phyloP scores from a whole-genome alignment of 1,140 invertebrate genomes.

The Drosophila parabipectinata region DNA sequence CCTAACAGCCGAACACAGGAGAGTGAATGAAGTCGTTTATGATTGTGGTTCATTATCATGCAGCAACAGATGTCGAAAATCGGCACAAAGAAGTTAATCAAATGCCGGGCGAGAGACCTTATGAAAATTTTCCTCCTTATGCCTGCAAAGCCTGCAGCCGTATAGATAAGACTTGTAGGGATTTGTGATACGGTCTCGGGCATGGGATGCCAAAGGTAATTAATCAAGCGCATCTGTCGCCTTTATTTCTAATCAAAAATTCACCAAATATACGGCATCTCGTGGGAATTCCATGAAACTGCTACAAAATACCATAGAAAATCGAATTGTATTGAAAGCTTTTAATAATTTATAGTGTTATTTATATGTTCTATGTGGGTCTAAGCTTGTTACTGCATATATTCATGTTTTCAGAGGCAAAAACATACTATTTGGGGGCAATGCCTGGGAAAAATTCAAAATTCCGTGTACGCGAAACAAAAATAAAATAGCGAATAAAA shows the following conservation, averaged over 20 bases:
- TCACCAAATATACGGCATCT: background rate
- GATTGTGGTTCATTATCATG: conserved; percentile 75
- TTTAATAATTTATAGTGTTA: conserved; percentile 35
- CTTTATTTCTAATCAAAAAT: conserved; percentile 62
- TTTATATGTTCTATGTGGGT: conserved; percentile 12
- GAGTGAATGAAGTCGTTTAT: conserved; percentile 65
- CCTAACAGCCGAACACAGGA: too few relatives aligned
- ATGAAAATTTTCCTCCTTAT: background rate
- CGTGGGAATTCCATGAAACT: conserved; percentile 19
- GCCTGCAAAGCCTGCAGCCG: background rate
- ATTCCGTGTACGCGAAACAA: conserved; percentile 14
- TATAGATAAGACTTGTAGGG: conserved; percentile 19
- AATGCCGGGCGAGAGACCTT: conserved; percentile 40
- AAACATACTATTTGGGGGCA: conserved; percentile 11
- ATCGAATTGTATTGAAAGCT: conserved; percentile 30
- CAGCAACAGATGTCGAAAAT: conserved; percentile 70
- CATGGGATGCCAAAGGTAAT: conserved; percentile 45
- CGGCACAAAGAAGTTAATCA: conserved; percentile 62
- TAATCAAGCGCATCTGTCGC: conserved; percentile 72
- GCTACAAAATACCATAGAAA: background rate
- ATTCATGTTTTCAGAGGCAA: background rate
- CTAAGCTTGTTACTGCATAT: conserved; percentile 27
- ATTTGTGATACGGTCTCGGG: conserved; percentile 29
- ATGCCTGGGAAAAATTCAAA: conserved; percentile 17
- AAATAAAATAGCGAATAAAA: conserved; percentile 37